phyloP scores from a whole-genome alignment of 2,888 invertebrate genomes.

The Unio delphinus region DNA sequence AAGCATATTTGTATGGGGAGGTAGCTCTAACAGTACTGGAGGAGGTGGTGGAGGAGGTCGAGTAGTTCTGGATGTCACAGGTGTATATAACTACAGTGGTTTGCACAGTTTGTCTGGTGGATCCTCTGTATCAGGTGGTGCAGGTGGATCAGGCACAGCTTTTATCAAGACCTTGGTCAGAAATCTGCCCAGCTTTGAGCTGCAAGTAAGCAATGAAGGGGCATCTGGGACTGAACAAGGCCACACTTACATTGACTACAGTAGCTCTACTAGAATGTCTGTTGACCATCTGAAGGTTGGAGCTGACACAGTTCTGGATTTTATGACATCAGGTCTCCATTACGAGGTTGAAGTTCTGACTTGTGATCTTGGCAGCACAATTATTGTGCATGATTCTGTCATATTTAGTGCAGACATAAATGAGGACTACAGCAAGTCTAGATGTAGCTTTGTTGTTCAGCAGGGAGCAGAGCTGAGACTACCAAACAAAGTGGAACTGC shows the following conservation, averaged over 20 bases:
- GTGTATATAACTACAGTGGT: slow-evolving; percentile 43
- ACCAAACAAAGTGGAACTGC: slow-evolving; percentile 45
- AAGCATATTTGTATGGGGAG: slow-evolving; percentile 36
- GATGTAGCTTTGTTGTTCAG: slow-evolving; percentile 50
- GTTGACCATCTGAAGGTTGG: slow-evolving; percentile 35
- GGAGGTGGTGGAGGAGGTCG: slow-evolving; percentile 57
- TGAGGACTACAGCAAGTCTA: slow-evolving; percentile 36
- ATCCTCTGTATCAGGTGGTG: slow-evolving; percentile 21
- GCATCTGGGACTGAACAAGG: slow-evolving; percentile 23
- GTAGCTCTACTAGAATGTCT: slow-evolving; percentile 4
- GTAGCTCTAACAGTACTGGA: slow-evolving; percentile 21
- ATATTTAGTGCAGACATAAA: slow-evolving; percentile 46
- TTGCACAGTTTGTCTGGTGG: slow-evolving; percentile 39
- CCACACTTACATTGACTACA: slow-evolving; percentile 33
- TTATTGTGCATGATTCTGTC: slow-evolving; percentile 41
- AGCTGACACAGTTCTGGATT: slow-evolving; percentile 25
- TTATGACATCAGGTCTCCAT: slow-evolving; percentile 27
- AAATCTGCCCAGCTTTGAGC: slow-evolving; percentile 16
- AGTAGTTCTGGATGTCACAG: slow-evolving; percentile 23
- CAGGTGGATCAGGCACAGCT: slow-evolving; percentile 53
- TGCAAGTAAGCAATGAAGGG: slow-evolving; percentile 30
- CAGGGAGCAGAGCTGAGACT: slow-evolving; percentile 46
- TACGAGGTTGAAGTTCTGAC: slow-evolving; percentile 38
- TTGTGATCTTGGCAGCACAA: slow-evolving; percentile 35
- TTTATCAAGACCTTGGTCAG: slow-evolving; percentile 14